Base-by-base conservation (phyloP, 1,140 invertebrate species). In the Amyelois transitella region DNA sequence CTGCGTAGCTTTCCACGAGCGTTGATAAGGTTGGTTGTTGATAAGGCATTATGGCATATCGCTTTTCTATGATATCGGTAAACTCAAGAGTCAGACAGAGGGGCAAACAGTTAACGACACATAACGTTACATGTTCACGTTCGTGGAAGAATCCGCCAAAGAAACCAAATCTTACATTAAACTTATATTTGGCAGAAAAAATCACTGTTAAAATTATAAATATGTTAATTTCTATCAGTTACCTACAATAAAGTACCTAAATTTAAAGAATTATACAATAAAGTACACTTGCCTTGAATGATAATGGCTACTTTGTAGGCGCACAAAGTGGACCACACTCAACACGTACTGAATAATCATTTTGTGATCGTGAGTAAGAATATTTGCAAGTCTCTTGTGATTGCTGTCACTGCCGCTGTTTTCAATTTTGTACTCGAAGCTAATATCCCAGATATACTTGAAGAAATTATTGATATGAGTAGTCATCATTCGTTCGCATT, bases 401-500 rank as follows among this genome's bases (percentile, higher is more conserved):
- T 49, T 50, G 32, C 18, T 14, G 43, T 51, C 60, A 20, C 73
- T 54, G 17, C 59, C 65, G 14, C 65, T 70, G 43, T 49, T 64
- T 12, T 75, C 70, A 0, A 69, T 43, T 24, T 53, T 69, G 10
- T 66, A 64, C 14, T 77, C 58, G 22, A 73, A 75, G 21, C 57
- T 82, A 25, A 57, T 69, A 3, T 75, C 62, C 71, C 78, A 85
- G 43, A 85, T 60, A 44, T 75, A 66, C 8, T 64, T 73, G 38
- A 82, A 85, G 28, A 86, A 79, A 6, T 55, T 62, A 43, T 88
- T 82, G 25, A 88, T 74, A 55, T 84, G 75, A 17, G 63, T 58
- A 0, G 70, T 58, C 12, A 88, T 55, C 1, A 60, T 57, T 45
- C 57, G 38, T 1, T 75, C 51, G 17, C 81, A 69, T 6, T 64